Evolutionary conservation across 37 sponge, comb jelly and placozoan genomes (phyloP).

Genomic region (Chondrilla cf. caribensis): DNA sequence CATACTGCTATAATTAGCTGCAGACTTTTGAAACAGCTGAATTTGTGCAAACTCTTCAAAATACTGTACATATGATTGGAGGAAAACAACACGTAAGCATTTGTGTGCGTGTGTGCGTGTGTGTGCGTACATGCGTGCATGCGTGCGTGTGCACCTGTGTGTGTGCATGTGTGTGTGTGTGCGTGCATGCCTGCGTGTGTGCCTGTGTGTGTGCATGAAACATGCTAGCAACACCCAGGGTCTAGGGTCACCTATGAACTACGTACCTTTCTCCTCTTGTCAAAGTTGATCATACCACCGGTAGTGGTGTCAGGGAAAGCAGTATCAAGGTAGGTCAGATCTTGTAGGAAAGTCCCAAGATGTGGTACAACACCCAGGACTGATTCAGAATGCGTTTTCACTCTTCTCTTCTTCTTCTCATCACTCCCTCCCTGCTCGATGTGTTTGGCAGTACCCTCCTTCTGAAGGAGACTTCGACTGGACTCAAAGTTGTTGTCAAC

Average conservation of each 20-base stretch:
- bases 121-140: too few species aligned
- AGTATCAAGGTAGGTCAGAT: slow-evolving; percentile 74
- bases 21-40: slow-evolving; percentile 70
- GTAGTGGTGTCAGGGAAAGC: slow-evolving; percentile 48
- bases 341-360: slow-evolving; percentile 86
- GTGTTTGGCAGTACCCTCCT: slow-evolving; percentile 77
- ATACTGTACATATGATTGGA: background rate
- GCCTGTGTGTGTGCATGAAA: background rate
- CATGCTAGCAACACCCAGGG: background rate
- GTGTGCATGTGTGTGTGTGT: too few species aligned
- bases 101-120: too few species aligned
- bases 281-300: slow-evolving; percentile 72
- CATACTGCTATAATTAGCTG: slow-evolving; percentile 43
- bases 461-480: slow-evolving; percentile 59
- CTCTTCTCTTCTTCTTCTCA: slow-evolving; percentile 2
- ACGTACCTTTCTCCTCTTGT: slow-evolving; percentile 59
- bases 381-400: background rate
- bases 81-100: too few species aligned
- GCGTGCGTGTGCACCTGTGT: too few species aligned
- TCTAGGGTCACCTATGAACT: background rate
- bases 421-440: background rate
- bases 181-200: too few species aligned
- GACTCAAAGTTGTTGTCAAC: slow-evolving; percentile 56
- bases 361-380: slow-evolving; percentile 80
- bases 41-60: slow-evolving; percentile 77